phyloP scores from a whole-genome alignment of 2,888 invertebrate species.

The Drosophila nigritarsus region DNA sequence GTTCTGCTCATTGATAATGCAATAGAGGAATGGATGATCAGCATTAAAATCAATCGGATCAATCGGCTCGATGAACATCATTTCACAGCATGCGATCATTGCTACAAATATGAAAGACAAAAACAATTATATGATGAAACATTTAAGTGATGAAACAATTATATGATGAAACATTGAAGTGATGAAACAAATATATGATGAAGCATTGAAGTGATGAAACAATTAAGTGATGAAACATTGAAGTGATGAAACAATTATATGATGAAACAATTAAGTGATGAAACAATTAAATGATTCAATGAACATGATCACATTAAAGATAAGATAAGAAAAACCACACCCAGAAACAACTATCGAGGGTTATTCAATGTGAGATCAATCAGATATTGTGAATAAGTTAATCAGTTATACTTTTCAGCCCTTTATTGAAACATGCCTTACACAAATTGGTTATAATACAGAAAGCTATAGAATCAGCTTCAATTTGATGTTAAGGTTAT shows the following conservation, averaged over 20 bases:
- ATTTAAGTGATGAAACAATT: too few species aligned
- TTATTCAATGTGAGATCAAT: not conserved
- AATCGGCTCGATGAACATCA: slow-evolving; percentile 14
- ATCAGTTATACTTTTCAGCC: not conserved
- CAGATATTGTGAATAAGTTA: not conserved
- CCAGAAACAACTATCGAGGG: not conserved
- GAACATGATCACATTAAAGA: too few species aligned
- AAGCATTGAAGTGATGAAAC: too few species aligned
- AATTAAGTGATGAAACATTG: too few species aligned
- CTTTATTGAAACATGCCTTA: slow-evolving; percentile 21
- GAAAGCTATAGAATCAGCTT: not conserved
- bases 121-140: not conserved
- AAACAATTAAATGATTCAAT: not conserved
- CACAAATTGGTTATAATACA: not conserved
- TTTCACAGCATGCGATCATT: not conserved
- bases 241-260: not conserved
- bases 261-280: too few species aligned
- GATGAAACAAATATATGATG: not conserved
- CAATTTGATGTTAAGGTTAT: not conserved
- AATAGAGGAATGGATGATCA: slow-evolving; percentile 29
- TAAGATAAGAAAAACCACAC: not conserved
- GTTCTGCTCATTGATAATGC: slow-evolving; percentile 8
- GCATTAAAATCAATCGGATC: slow-evolving; percentile 23
- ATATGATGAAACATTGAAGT: not conserved
- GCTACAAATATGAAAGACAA: slow-evolving; percentile 9